Percentiles rank a stretch among this genome's conserved stretches.
Evolutionary conservation across 2,113 vertebrate species (phyloP).

Genomic region (Procavia capensis): DNA sequence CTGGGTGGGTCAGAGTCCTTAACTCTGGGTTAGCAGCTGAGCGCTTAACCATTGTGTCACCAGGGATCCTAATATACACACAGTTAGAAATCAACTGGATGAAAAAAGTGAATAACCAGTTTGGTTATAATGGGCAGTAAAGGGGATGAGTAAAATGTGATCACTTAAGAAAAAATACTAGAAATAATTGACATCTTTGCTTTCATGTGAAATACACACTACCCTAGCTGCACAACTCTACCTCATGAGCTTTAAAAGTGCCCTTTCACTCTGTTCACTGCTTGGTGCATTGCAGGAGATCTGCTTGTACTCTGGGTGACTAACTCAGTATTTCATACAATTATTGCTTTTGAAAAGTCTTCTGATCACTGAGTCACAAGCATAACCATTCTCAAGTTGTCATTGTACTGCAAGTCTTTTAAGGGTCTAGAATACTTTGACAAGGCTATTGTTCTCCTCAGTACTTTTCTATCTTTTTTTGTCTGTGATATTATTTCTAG

Average conservation of each 20-base stretch:
- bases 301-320: background rate
- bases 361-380: slow-evolving; percentile 49
- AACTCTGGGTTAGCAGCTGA: background rate
- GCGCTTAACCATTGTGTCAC: background rate
- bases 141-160: background rate
- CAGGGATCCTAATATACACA: background rate
- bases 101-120: slow-evolving; percentile 34
- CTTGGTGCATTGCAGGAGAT: background rate
- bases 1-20: too few relatives aligned
- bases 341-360: slow-evolving; percentile 62
- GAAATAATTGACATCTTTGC: slow-evolving; percentile 20
- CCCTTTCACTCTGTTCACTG: background rate
- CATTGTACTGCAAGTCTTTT: slow-evolving; percentile 45
- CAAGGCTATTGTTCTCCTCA: slow-evolving; percentile 44
- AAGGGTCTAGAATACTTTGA: slow-evolving; percentile 17
- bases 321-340: background rate
- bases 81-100: background rate
- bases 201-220: background rate
- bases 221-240: background rate
- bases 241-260: slow-evolving; percentile 48
- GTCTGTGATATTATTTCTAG: slow-evolving; percentile 68
- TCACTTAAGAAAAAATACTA: background rate
- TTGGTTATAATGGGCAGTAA: slow-evolving; percentile 25
- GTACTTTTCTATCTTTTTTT: slow-evolving; percentile 62
- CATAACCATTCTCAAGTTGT: background rate